A percentile compares a stretch with the other conserved stretches of the same genome.
These are phyloP conservation scores for Rutilus rutilus DNA, from an alignment of 2,113 vertebrate species.

Conservation along the genomic window DNA sequence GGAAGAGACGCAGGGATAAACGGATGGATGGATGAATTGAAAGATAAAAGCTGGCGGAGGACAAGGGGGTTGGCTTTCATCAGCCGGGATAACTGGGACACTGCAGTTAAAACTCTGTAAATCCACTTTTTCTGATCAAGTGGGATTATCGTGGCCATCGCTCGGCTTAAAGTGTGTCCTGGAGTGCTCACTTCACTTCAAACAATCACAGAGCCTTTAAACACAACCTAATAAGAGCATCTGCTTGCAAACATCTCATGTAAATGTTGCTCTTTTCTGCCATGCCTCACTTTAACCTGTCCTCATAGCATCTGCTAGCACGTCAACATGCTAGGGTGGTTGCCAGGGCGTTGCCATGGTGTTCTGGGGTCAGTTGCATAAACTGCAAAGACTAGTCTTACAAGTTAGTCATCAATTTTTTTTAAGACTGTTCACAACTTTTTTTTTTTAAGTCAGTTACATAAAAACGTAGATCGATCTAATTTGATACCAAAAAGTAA, in stretches of 20 bases:
- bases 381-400: too few species aligned
- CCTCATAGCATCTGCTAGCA: not conserved
- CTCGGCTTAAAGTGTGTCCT: slow-evolving; percentile 64
- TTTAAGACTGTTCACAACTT: too few species aligned
- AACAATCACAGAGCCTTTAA: not conserved
- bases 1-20: not conserved
- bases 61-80: slow-evolving; percentile 27
- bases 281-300: not conserved
- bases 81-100: slow-evolving; percentile 56
- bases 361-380: too few species aligned
- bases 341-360: not conserved
- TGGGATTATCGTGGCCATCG: slow-evolving; percentile 64
- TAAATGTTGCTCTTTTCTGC: not conserved
- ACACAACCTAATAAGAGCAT: not conserved
- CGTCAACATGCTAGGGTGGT: not conserved
- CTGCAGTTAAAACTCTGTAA: slow-evolving; percentile 45
- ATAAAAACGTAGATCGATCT: too few species aligned
- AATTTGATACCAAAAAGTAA: too few species aligned
- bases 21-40: not conserved
- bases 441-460: too few species aligned
- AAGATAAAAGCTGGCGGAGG: not conserved
- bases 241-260: slow-evolving; percentile 3
- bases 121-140: slow-evolving; percentile 67
- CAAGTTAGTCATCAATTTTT: too few species aligned
- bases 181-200: slow-evolving; percentile 56